Percentiles rank a stretch among this genome's conserved stretches.
These are phyloP conservation scores for Zophobas atratus DNA, from an alignment of 1,140 invertebrate genomes.

Conservation along the genomic window DNA sequence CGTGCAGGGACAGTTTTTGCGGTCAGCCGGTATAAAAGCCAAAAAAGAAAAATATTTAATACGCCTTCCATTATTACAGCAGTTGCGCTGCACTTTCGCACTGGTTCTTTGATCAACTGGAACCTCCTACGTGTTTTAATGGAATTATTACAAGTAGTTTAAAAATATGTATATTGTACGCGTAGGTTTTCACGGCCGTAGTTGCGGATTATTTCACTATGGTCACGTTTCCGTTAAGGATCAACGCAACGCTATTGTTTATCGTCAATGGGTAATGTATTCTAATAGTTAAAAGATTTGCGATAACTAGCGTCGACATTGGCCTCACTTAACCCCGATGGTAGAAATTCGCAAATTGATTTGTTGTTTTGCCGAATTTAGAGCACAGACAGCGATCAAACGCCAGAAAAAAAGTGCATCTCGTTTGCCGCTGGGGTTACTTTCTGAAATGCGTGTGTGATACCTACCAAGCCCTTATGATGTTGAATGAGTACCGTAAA, in stretches of 20 bases:
- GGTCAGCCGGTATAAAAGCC: background rate
- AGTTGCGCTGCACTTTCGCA: background rate
- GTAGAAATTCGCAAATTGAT: slow-evolving; percentile 14
- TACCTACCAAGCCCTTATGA: background rate
- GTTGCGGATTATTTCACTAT: slow-evolving; percentile 22
- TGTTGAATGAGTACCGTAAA: background rate
- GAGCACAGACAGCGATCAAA: background rate
- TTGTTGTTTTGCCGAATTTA: slow-evolving; percentile 2
- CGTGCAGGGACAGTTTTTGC: slow-evolving; percentile 23
- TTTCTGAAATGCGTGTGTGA: too few species aligned
- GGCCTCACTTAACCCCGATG: slow-evolving; percentile 27
- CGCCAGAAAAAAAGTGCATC: background rate
- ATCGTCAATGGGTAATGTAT: background rate
- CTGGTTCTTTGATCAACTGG: background rate
- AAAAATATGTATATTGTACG: too few species aligned
- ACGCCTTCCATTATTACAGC: background rate
- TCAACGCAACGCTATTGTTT: background rate
- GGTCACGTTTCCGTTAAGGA: background rate
- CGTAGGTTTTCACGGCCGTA: slow-evolving; percentile 20
- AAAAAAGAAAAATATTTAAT: background rate
- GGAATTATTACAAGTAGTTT: slow-evolving; percentile 21
- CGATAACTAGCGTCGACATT: slow-evolving; percentile 1
- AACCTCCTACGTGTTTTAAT: slow-evolving; percentile 22
- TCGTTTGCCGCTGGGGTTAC: too few species aligned
- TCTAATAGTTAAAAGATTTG: slow-evolving; percentile 9